phyloP scores from a whole-genome alignment of 2,797 vertebrate genomes.

The Acipenser transmontanus region DNA sequence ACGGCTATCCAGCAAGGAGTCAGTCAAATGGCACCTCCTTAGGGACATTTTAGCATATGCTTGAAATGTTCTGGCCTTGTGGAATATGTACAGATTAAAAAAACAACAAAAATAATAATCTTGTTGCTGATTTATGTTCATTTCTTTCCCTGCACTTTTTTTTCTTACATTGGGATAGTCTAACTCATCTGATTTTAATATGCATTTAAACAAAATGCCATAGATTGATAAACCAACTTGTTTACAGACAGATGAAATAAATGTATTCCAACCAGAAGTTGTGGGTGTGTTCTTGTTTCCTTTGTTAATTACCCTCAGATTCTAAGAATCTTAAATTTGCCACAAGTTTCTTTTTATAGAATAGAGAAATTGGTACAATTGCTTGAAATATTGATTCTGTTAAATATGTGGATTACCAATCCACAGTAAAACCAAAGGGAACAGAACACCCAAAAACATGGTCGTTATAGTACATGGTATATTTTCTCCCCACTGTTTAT shows the following conservation, averaged over 20 bases:
- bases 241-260: constrained; percentile 99
- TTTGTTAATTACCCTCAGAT: too few species aligned
- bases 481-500: too few species aligned
- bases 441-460: too few species aligned
- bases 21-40: constrained; percentile 79
- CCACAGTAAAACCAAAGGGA: too few species aligned
- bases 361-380: too few species aligned
- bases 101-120: constrained; percentile 40
- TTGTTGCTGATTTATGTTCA: constrained; percentile 76
- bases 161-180: constrained; percentile 92
- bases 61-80: constrained; percentile 88
- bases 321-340: too few species aligned
- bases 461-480: too few species aligned
- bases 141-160: constrained; percentile 78
- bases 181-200: constrained; percentile 95
- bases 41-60: constrained; percentile 82
- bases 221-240: constrained; percentile 98
- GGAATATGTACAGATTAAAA: constrained; percentile 89
- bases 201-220: constrained; percentile 93
- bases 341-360: too few species aligned
- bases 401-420: too few species aligned
- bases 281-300: constrained; percentile 33
- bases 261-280: constrained; percentile 96
- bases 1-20: constrained; percentile 68
- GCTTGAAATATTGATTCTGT: too few species aligned